Conservation (phyloP, 2,797 vertebrate genomes). For the Anniella stebbinsi region DNA sequence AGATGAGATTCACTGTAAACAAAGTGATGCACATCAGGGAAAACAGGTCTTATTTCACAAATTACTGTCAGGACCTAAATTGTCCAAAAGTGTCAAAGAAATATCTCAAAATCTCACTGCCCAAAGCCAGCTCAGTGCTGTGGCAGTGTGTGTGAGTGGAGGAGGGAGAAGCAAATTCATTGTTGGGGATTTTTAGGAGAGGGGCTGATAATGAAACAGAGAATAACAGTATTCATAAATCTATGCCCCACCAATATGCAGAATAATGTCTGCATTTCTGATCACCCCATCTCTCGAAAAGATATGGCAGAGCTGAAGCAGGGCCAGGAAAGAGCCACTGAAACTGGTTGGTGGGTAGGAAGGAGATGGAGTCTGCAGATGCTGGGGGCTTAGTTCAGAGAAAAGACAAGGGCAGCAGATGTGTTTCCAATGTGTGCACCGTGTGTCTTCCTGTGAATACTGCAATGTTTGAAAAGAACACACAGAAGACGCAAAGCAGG, state of each 20-base stretch:
- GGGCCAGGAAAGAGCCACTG: not conserved
- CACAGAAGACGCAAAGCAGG: not conserved
- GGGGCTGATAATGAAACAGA: not conserved
- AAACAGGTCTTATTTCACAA: not conserved
- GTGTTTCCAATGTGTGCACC: not conserved
- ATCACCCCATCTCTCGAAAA: not conserved
- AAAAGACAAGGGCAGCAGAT: not conserved
- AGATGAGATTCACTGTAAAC: not conserved
- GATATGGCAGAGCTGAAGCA: not conserved
- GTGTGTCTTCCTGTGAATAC: not conserved
- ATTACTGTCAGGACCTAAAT: not conserved
- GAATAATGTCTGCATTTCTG: not conserved
- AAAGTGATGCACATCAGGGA: not conserved
- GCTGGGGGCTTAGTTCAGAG: not conserved
- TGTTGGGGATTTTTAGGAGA: not conserved
- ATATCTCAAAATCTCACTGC: not conserved
- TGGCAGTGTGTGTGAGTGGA: too few relatives aligned
- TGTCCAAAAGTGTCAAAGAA: not conserved
- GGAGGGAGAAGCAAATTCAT: not conserved
- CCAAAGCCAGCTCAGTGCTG: not conserved
- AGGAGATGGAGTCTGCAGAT: not conserved
- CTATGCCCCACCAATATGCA: not conserved
- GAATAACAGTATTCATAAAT: not conserved
- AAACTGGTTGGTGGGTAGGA: not conserved
- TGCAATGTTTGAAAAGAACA: not conserved